These are phyloP conservation scores for Nemapogon koenigi DNA, from an alignment of 2,888 invertebrate species.

Conservation along the genomic window DNA sequence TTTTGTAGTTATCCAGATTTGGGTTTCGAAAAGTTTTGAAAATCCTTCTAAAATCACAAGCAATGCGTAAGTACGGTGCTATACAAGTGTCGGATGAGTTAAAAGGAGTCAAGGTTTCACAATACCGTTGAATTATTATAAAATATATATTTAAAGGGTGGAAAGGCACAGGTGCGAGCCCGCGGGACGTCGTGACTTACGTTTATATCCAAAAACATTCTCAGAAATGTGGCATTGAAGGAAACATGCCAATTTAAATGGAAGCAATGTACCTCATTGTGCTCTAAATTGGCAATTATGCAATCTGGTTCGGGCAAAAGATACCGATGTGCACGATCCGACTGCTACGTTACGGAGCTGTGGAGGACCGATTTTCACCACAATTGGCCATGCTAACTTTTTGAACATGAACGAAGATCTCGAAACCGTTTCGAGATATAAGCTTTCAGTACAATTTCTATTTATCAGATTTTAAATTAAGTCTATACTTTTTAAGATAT, in stretches of 20 bases:
- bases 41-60: too few relatives aligned
- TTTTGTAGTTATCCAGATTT: too few relatives aligned
- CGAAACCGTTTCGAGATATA: too few relatives aligned
- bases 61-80: too few relatives aligned
- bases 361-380: too few relatives aligned
- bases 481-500: too few relatives aligned
- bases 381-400: too few relatives aligned
- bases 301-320: slow-evolving; percentile 21
- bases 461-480: too few relatives aligned
- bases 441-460: too few relatives aligned
- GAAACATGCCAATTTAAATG: slow-evolving; percentile 27
- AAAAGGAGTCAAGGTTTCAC: slow-evolving; percentile 6
- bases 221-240: slow-evolving; percentile 27
- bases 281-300: slow-evolving; percentile 37
- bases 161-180: slow-evolving; percentile 44
- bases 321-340: slow-evolving; percentile 9
- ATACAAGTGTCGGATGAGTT: neutral
- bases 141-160: slow-evolving; percentile 3
- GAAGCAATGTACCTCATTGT: slow-evolving; percentile 31
- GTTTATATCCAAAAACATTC: slow-evolving; percentile 29
- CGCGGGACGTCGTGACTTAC: slow-evolving; percentile 58
- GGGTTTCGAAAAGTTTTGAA: too few relatives aligned
- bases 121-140: slow-evolving; percentile 6
- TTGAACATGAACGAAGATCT: too few relatives aligned
- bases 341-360: slow-evolving; percentile 3